Conservation (phyloP, 2,113 vertebrate species). For the Corythaeola cristata region DNA sequence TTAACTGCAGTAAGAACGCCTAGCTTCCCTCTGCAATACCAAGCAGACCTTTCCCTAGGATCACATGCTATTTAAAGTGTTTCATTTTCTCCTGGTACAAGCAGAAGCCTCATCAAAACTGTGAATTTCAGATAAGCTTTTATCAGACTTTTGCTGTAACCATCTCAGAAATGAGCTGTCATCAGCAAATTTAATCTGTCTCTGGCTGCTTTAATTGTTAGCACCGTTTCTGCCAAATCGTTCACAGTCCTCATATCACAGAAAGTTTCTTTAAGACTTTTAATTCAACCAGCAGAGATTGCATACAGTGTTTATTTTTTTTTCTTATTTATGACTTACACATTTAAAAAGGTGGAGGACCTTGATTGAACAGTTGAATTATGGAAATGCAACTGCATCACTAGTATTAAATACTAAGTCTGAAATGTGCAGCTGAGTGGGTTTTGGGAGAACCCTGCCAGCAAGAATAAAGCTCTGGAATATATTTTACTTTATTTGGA, state of each 20-base stretch:
- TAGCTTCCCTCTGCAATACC: not conserved
- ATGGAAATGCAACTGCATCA: slow-evolving; percentile 30
- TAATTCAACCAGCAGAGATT: slow-evolving; percentile 44
- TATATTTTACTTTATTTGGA: slow-evolving; percentile 2
- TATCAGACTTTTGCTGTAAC: slow-evolving; percentile 71
- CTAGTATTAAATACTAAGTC: not conserved
- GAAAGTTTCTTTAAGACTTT: slow-evolving; percentile 64
- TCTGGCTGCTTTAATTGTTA: slow-evolving; percentile 72
- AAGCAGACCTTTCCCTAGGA: slow-evolving; percentile 36
- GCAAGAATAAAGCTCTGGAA: not conserved
- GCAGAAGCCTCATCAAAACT: slow-evolving; percentile 72
- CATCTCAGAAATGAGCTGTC: slow-evolving; percentile 76
- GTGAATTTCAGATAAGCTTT: slow-evolving; percentile 71
- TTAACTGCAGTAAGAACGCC: not conserved
- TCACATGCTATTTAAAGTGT: slow-evolving; percentile 65
- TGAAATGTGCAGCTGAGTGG: slow-evolving; percentile 3
- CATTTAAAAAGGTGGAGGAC: slow-evolving; percentile 8
- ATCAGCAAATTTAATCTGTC: slow-evolving; percentile 74
- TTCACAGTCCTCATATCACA: slow-evolving; percentile 25
- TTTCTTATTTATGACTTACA: slow-evolving; percentile 27
- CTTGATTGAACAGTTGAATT: slow-evolving; percentile 50
- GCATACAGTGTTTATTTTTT: not conserved
- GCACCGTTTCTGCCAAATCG: slow-evolving; percentile 53
- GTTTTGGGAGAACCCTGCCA: not conserved
- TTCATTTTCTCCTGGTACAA: slow-evolving; percentile 75